Base-by-base conservation (phyloP, 1,140 invertebrate genomes). In the Drosophila ogumai region DNA sequence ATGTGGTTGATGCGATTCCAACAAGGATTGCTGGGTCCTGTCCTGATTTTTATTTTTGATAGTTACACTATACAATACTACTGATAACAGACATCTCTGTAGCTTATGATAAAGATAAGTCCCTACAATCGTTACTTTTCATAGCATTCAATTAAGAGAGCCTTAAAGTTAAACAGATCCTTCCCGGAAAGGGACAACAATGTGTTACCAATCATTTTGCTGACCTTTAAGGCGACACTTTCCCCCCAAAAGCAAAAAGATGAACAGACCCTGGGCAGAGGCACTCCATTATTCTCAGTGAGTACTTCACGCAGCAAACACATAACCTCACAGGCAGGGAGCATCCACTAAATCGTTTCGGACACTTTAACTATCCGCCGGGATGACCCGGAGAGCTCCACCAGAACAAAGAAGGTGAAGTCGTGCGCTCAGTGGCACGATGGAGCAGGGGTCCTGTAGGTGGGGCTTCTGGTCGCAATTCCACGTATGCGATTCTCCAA, bases 341-440 rank as follows among this genome's bases (percentile, higher is more conserved):
- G 66, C 65, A 73, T 43, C 52, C 67, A 75, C 76, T 79, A 79
- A 79, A 79, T 79, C 76, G 76, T 79, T 79, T 78, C 52, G 76
- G 75, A 79, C 75, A 79, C 76, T 79, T 79, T 73, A 79, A 72
- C 76, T 59, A 78, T 79, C 66, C 75, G 54, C 40, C 28, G 74
- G 74, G 63, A 55, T 77, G 56, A 68, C 73, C 73, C 63, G 38
- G 41, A 38, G 41, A 75, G 66, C 31, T 36, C 17, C 50, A 3
- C 52, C 55, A 57, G 46, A 60, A 61, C 47, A 60, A 46, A 65
- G 47, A 54, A 55, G 60, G 68, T 75, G 54, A 60, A 69, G 68
- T 56, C 69, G 63, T 58, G 72, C 72, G 60, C 61, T 75, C 60
- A 54, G 31, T 49, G 15, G 1, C 15, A 7, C 44, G 17, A 41